Base-by-base conservation (phyloP, 2,113 vertebrate genomes). In the Perccottus glenii region DNA sequence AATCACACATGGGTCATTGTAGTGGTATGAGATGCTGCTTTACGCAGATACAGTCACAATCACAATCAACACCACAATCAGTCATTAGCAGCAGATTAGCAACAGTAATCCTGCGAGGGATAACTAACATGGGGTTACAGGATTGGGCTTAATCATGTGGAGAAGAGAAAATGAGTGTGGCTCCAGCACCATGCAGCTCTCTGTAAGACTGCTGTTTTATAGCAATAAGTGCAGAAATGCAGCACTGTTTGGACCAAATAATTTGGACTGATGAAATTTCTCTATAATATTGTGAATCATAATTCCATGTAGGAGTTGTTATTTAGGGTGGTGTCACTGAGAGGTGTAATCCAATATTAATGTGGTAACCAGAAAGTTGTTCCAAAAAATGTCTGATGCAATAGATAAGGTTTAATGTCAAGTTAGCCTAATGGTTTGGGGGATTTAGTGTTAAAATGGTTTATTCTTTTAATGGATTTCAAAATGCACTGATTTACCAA, bases 111-210 rank as follows among this genome's bases (percentile, higher is more conserved):
- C 80, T 60, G 58, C 47, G 55, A 65, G 64, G 2, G 19, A 67
- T 61, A 78, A 68, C 75, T 64, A 80, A 68, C 77, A 78, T 70
- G 78, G 78, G 84, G 79, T 87, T 87, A 88, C 84, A 68, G 72
- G 85, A 75, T 78, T 88, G 83, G 72, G 84, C 70, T 84, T 83
- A 88, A 88, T 90, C 84, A 87, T 68, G 65, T 19, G 11, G 43
- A 60, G 60, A 73, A 55, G 53, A 46, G 48, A 60, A 80, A 79
- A 82, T 69, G 70, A 79, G 70, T n/a, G 3, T 38, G 44, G 67
- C 70, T 75, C 62, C 58, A 56, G 78, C 40, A 44, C n/a, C 11
- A 70, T 59, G 60, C 49, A 67, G 44, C 52, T 40, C 49, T 57
- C 38, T 12, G 36, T 11, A 12, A 52, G 43, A 43, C 64, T n/a